Evolutionary conservation across 2,888 invertebrate genomes (phyloP).

Genomic region (Seira ritae): DNA sequence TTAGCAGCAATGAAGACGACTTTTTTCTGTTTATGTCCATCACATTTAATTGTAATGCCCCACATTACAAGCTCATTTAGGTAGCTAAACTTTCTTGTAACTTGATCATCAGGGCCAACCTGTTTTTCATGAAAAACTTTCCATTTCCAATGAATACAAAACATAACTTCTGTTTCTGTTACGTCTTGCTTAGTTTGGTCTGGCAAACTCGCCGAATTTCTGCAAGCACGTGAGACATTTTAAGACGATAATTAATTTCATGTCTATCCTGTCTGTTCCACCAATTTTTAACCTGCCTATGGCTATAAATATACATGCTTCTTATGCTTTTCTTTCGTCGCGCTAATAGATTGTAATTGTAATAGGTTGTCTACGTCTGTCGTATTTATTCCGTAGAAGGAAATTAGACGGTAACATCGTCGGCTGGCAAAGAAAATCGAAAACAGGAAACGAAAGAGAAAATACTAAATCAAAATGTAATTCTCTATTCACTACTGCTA

Average conservation of each 20-base stretch:
- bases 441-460: neutral
- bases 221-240: neutral
- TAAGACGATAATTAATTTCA: neutral
- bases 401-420: neutral
- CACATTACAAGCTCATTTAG: no score
- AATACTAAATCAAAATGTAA: no score
- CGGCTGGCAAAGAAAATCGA: neutral
- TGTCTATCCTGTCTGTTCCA: neutral
- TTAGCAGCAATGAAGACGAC: no score
- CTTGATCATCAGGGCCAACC: no score
- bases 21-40: no score
- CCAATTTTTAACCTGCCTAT: neutral
- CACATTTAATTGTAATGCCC: no score
- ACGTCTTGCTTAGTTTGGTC: no score
- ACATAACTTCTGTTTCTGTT: no score
- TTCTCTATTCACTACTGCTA: neutral
- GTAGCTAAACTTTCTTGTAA: no score
- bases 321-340: neutral
- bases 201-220: neutral
- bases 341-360: neutral
- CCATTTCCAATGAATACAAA: no score
- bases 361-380: neutral
- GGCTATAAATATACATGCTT: neutral
- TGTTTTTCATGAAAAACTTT: no score
- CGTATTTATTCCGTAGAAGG: conserved; percentile 6